Evolutionary conservation across 2,113 vertebrate species (phyloP).

Genomic region (Bos taurus): ARS-UCD2.0 NC_037352.1:6054001-6054500

Average conservation of each 20-base stretch:
- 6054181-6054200: neutral
- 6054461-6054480: too few relatives aligned
- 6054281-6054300: fast-evolving
- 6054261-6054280: neutral
- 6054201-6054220: neutral
- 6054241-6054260: neutral
- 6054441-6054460: too few relatives aligned
- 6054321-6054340: fast-evolving
- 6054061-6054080: neutral
- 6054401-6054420: too few relatives aligned
- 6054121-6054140: too few relatives aligned
- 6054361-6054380: neutral
- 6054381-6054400: neutral
- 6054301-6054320: fast-evolving
- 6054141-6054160: fast-evolving
- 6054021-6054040: neutral
- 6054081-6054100: neutral
- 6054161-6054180: fast-evolving
- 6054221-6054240: fast-evolving
- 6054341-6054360: neutral
- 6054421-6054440: too few relatives aligned
- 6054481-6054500: too few relatives aligned
- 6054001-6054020: neutral
- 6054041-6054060: neutral
- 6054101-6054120: neutral